Evolutionary conservation across 2,113 vertebrate species (phyloP), one percentile per base, ranked within the genome.

Genomic region (Ochotona princeps): DNA sequence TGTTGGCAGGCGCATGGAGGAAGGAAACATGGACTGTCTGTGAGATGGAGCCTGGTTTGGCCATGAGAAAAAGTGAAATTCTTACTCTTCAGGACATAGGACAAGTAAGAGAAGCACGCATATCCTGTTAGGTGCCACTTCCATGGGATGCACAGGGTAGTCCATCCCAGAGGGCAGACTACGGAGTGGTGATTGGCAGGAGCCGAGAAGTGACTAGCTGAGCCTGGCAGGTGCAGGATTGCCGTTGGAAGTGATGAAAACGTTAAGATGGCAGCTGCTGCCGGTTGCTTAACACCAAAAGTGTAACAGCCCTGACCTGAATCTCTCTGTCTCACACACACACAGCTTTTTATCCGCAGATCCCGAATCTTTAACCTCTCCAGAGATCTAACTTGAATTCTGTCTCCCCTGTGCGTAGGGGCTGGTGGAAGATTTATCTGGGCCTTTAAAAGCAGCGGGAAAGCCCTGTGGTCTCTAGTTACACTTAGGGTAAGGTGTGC

Each of bases 81-180:
- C n/a, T n/a, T n/a, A n/a, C n/a, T n/a, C n/a, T n/a, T n/a, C n/a
- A n/a, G n/a, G n/a, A n/a, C n/a, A 26, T 85, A 72, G 65, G 38
- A 44, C 30, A 66, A 76, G 61, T 28, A n/a, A 44, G 17, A 21
- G 32, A 66, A 30, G 25, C 26, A 20, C 18, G 21, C 18, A 30
- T 44, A 10, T 3, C 17, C 1, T 51, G 5, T 7, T n/a, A n/a
- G 57, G 25, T 57, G 32, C 47, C 17, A 26, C 15, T 66, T 44
- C 0, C 0, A 1, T 32, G 65, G 60, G 38, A 7, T 9, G 7
- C 10, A 10, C 21, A 25, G 51, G 70, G 15, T 7, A 47, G 23
- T 44, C 7, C 10, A 7, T 23, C 75, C 51, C 26, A 21, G 2
- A 9, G 57, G 90, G 21, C 15, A 72, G 70, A 35, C 60, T 38